Evolutionary conservation across 92 coral and sea anemone species (phyloP), one percentile per base, ranked within the genome.

Genomic region (Pocillopora meandrina): DNA sequence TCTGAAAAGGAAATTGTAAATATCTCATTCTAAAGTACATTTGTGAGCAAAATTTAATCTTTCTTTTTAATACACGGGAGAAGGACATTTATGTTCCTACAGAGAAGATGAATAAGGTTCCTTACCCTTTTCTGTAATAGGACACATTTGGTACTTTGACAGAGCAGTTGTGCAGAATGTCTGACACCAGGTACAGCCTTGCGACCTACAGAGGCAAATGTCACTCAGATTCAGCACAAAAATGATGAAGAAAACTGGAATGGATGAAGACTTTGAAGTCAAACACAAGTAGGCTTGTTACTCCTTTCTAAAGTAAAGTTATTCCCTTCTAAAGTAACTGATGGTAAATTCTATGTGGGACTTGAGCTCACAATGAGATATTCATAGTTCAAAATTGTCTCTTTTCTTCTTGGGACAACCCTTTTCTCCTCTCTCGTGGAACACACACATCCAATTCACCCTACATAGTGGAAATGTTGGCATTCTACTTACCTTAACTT

Each of bases 81-180:
- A 77, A 77, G 58, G n/a, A 33, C 31, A 34, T 65, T 21, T 65
- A 16, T 21, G 52, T 3, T 42, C 52, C 52, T 42, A 12, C 0
- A 31, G 21, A 66, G 65, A 23, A 35, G 31, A 19, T 19, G 61
- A 61, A 26, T 65, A 31, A 19, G 20, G 57, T 4, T 12, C 2
- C 97, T 57, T 72, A 97, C 99, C 99, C 95, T 87, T 91, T 97
- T 56, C 99, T 93, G 90, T 87, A 97, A 89, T 87, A 97, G 0
- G 99, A 97, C 35, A 95, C 95, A 84, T 97, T 97, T 20, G 98
- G 99, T 31, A 97, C 94, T 87, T 97, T 97, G 35, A 93, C 98
- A 21, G 98, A 92, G 68, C 99, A 97, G 89, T 97, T 97, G 76
- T 94, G 92, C 4, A 97, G 92, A 36, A 97, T 89, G 83, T 97